Evolutionary conservation across 2,797 vertebrate species (phyloP), one percentile per base, ranked within the genome.

Genomic region (Oreochromis grahami): DNA sequence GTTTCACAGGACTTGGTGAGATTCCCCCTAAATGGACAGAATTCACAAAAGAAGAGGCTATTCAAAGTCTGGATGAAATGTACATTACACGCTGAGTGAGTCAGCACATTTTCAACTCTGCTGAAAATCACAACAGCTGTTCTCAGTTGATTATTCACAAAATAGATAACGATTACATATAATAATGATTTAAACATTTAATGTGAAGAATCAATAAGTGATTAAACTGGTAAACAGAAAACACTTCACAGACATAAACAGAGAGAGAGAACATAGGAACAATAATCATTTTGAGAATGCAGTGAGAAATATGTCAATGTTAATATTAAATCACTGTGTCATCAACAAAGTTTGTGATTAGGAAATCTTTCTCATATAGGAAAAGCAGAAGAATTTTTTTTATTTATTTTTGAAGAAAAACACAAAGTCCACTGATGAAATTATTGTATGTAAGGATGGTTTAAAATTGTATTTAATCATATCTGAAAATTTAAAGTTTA

Each of bases 11-110:
- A 0, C 0, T 0, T 1, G 91, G 89, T 3, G 8, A 86, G 78
- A 94, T 94, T 86, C 93, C 91, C 1, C 2, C 1, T 1, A 41
- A 86, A 6, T 93, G 94, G 93, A 89, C 1, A 14, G 29, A 1
- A 0, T 26, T 76, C 63, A 56, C 8, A 1, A 91, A 90, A 52
- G 1, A 84, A 4, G n/a, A 87, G 7, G 92, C 92, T 1, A 81
- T 94, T 50, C 1, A 84, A 78, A 94, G 91, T 83, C 76, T 91
- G 83, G 76, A 88, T 58, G 77, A 88, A 68, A 79, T 85, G 58
- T 58, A 1, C 17, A 0, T 0, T 21, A 12, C 50, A 56, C 0
- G 0, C 12, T 63, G 72, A 91, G 4, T 7, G 19, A 84, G 1
- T n/a, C 34, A 48, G 65, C 0, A 51, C 1, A 45, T 58, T 58